Evolutionary conservation across 2,797 vertebrate species (phyloP).

Genomic region (Podarcis siculus): DNA sequence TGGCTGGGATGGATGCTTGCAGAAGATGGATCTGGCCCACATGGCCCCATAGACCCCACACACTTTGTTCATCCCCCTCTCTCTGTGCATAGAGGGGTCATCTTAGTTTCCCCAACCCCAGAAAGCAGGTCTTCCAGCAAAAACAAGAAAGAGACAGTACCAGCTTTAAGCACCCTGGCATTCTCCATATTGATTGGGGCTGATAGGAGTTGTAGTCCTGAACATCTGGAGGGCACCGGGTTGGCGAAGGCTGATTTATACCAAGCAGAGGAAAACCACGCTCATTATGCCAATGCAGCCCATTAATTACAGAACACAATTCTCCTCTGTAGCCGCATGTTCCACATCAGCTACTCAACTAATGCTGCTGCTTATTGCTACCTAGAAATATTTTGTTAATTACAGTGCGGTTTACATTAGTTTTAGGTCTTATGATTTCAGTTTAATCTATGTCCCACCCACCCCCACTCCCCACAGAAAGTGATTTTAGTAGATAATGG

Average conservation of each 20-base stretch:
- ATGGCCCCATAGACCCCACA: no score
- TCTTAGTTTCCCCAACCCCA: background rate
- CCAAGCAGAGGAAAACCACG: background rate
- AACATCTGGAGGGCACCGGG: no score
- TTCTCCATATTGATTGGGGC: no score
- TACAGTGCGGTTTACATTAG: constrained; percentile 61
- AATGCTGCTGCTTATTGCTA: constrained; percentile 7
- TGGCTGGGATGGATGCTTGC: no score
- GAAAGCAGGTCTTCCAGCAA: background rate
- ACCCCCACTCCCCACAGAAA: constrained; percentile 23
- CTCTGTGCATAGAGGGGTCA: background rate
- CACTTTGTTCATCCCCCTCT: no score
- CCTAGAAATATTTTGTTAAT: constrained; percentile 53
- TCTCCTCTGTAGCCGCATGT: background rate
- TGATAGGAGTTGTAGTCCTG: no score
- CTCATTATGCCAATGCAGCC: constrained; percentile 1
- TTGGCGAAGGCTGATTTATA: background rate
- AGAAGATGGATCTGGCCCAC: no score
- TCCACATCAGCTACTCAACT: background rate
- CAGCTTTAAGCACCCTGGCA: no score
- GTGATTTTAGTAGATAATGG: constrained; percentile 54
- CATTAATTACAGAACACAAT: constrained; percentile 48
- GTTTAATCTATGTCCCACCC: constrained; percentile 53
- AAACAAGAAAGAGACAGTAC: no score
- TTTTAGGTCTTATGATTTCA: constrained; percentile 52